Base-by-base conservation (phyloP, 2,888 invertebrate genomes). In the Bellardia bayeri region DNA sequence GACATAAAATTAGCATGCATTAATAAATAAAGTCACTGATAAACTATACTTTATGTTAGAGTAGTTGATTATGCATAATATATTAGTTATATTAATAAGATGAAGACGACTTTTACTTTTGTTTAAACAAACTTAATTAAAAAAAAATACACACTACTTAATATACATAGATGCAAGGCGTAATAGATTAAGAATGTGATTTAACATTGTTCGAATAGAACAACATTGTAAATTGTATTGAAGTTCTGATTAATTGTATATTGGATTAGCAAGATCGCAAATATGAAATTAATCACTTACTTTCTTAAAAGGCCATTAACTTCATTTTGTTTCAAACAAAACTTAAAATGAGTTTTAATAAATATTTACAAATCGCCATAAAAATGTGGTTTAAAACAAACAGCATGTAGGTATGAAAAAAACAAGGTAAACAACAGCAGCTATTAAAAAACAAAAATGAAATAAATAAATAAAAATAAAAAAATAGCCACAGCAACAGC, bases 381-480 rank as follows among this genome's bases (percentile, higher is more conserved):
- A 82, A 74, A 51, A 33, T 81, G 42, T 74, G 58, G 66, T 58
- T 82, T 81, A 37, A 61, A 45, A 14, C 49, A 69, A 69, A 69
- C n/a, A 49, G 33, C 33, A 69, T 51, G 30, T 33, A 2, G 7
- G 42, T 69, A 9, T 33, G 2, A 14, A 58, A 2, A n/a, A 49
- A 75, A 76, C 82, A 82, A 82, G 82, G 76, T 82, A 82, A 82
- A 82, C 82, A 69, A 63, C 82, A 51, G 51, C 56, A 76, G 54
- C 69, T 61, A 74, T 74, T 74, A n/a, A 58, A 56, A 58, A 14
- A 51, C 9, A 75, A 40, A n/a, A 68, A 40, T 75, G 51, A 33
- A 74, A 14, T 5, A 23, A 45, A 40, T 42, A 56, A 42, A 33
- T 33, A 58, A 13, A n/a, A 7, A 16, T 23, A 23, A 6, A 37